These are phyloP conservation scores for Cephonodes hylas DNA, from an alignment of 2,888 invertebrate species.

Conservation along the genomic window DNA sequence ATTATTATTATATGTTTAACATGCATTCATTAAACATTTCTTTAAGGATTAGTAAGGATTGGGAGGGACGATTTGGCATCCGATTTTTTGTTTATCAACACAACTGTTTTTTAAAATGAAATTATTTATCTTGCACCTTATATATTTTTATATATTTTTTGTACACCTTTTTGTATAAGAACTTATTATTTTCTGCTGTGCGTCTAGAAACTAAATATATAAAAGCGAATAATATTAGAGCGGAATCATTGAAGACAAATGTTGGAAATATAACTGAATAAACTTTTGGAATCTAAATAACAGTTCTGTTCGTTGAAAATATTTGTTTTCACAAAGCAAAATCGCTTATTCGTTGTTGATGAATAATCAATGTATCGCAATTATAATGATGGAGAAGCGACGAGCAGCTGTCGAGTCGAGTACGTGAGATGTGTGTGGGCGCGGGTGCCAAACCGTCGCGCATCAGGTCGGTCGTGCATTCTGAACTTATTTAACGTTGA, in stretches of 20 bases:
- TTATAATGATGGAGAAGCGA: too few relatives aligned
- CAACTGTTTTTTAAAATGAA: not conserved
- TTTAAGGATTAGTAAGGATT: not conserved
- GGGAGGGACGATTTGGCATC: not conserved
- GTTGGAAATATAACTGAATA: not conserved
- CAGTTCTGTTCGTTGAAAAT: too few relatives aligned
- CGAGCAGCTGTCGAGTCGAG: too few relatives aligned
- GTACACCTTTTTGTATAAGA: not conserved
- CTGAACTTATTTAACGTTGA: not conserved
- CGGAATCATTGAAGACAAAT: not conserved
- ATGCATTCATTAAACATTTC: not conserved
- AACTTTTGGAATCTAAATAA: too few relatives aligned
- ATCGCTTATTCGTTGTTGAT: not conserved
- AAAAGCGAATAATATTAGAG: not conserved
- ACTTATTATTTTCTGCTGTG: not conserved
- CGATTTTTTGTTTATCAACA: not conserved
- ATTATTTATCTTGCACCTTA: not conserved
- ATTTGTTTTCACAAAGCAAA: not conserved
- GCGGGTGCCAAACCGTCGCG: not conserved
- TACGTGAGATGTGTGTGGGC: not conserved
- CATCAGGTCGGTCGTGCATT: not conserved
- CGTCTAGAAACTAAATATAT: not conserved
- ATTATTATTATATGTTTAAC: not conserved
- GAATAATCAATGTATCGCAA: not conserved
- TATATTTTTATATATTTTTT: not conserved